phyloP scores from a whole-genome alignment of 2,888 invertebrate species.

The Lithodes maja region DNA sequence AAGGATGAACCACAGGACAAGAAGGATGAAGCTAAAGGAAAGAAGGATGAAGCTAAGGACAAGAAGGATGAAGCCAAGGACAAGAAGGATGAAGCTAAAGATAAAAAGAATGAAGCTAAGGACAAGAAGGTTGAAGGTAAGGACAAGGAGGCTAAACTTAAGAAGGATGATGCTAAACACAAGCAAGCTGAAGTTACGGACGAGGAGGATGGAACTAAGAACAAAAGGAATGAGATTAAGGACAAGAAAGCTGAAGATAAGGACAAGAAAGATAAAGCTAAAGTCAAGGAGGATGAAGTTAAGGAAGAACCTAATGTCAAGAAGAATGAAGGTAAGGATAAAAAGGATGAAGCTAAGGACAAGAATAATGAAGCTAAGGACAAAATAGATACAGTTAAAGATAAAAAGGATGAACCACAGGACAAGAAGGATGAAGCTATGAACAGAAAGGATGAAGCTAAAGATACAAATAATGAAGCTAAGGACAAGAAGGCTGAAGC shows the following conservation, averaged over 20 bases:
- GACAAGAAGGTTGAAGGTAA: constrained; percentile 50
- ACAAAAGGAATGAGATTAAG: neutral
- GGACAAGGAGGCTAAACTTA: neutral
- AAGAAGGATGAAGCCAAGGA: constrained; percentile 3
- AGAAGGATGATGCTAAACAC: neutral
- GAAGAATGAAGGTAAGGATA: constrained; percentile 58
- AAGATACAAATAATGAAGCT: neutral
- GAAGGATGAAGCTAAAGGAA: neutral
- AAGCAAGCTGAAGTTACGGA: neutral
- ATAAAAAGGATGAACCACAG: neutral
- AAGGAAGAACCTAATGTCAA: neutral
- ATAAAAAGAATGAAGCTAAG: constrained; percentile 29
- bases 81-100: constrained; percentile 48
- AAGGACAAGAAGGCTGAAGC: neutral
- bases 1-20: constrained; percentile 46
- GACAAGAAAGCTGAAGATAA: neutral
- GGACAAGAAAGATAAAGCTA: neutral
- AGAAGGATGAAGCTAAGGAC: neutral
- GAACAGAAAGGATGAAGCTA: neutral
- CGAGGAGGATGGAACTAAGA: neutral
- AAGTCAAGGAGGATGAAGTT: neutral
- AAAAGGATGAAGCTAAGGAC: neutral
- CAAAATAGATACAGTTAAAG: neutral
- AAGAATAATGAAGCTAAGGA: neutral
- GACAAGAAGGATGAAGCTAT: constrained; percentile 18